Percentiles rank a stretch among this genome's conserved stretches.
Conservation (phyloP, 2,113 vertebrate species). For the Lepidothrix coronata region DNA sequence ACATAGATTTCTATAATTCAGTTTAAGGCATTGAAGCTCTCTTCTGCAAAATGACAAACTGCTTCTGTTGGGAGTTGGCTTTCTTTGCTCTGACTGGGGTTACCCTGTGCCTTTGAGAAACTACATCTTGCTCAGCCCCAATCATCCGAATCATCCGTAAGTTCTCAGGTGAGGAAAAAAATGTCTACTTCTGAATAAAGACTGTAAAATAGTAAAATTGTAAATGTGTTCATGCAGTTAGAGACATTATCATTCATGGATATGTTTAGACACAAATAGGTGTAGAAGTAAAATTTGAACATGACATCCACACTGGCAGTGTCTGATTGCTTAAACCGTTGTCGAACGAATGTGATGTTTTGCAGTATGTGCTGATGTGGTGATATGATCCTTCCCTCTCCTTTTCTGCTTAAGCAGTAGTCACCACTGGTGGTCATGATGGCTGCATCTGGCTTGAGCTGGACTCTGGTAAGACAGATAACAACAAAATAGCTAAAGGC, state of each 20-base stretch:
- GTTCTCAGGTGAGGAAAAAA: not conserved
- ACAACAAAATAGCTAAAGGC: not conserved
- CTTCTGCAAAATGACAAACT: not conserved
- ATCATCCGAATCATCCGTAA: fast-evolving
- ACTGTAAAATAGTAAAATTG: not conserved
- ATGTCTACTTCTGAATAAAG: not conserved
- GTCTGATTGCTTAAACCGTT: not conserved
- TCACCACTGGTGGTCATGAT: not conserved
- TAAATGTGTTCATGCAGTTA: not conserved
- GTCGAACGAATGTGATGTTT: not conserved
- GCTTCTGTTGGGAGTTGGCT: not conserved
- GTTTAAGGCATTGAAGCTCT: not conserved
- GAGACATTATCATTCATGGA: not conserved
- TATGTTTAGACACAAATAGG: not conserved
- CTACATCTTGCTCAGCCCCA: not conserved
- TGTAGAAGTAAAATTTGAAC: not conserved
- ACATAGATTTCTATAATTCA: not conserved
- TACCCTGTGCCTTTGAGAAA: not conserved
- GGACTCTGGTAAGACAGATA: not conserved
- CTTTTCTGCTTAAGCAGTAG: not conserved
- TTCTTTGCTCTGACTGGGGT: not conserved
- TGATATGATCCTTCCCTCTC: not conserved
- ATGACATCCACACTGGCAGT: not conserved
- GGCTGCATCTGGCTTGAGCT: not conserved
- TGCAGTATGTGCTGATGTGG: fast-evolving